A percentile compares a stretch with the other conserved stretches of the same genome.
phyloP scores from a whole-genome alignment of 2,888 invertebrate species.

The Proisotoma minuta region DNA sequence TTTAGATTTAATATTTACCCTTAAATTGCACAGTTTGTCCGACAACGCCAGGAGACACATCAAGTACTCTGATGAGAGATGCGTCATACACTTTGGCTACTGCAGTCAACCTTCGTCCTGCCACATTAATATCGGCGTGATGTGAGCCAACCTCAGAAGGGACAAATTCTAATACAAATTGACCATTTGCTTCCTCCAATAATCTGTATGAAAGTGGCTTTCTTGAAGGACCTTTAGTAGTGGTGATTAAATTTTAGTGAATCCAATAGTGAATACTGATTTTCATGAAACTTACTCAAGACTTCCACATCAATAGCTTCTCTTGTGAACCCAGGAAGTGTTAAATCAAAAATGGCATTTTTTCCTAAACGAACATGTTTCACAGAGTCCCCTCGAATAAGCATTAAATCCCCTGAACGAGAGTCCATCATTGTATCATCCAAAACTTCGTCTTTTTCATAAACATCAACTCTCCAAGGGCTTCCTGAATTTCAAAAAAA shows the following conservation, averaged over 20 bases:
- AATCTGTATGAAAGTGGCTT: conserved; percentile 75
- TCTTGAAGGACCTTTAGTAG: conserved; percentile 68
- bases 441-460: conserved; percentile 60
- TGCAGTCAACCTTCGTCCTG: conserved; percentile 80
- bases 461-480: conserved; percentile 89
- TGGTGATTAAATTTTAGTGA: neutral
- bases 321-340: conserved; percentile 61
- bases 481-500: conserved; percentile 63
- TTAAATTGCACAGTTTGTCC: conserved; percentile 95
- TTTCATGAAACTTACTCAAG: conserved; percentile 53
- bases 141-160: conserved; percentile 93
- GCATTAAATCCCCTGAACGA: conserved; percentile 40
- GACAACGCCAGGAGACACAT: conserved; percentile 87
- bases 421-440: conserved; percentile 50
- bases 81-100: conserved; percentile 93
- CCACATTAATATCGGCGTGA: conserved; percentile 82
- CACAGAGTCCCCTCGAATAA: conserved; percentile 38
- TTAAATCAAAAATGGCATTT: conserved; percentile 83
- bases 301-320: conserved; percentile 58
- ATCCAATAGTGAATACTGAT: neutral
- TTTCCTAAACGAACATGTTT: conserved; percentile 82
- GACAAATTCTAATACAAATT: conserved; percentile 85
- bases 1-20: conserved; percentile 58
- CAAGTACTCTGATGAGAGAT: conserved; percentile 86
- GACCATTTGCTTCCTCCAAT: conserved; percentile 72